phyloP scores from a whole-genome alignment of 2,888 invertebrate genomes.

The Caenorhabditis drosophilae region DNA sequence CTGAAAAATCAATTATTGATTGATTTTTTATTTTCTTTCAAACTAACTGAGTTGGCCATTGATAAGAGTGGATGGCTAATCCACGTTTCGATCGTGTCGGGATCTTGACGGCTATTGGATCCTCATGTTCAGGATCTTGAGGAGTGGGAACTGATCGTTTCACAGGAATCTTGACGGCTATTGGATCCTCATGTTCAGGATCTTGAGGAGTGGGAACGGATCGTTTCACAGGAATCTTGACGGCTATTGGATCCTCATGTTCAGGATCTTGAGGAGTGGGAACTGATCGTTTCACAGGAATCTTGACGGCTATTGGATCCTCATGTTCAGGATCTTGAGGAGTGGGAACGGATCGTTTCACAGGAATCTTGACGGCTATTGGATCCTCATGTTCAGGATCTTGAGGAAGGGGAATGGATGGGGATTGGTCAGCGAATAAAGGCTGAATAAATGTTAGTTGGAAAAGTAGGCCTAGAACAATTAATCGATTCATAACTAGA shows the following conservation, averaged over 20 bases:
- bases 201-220: conserved; percentile 9
- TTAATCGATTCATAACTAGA: conserved; percentile 28
- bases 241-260: conserved; percentile 4
- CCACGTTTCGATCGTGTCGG: conserved; percentile 30
- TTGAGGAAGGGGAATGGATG: background rate
- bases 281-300: conserved; percentile 3
- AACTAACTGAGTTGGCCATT: conserved; percentile 44
- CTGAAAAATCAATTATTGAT: conserved; percentile 18
- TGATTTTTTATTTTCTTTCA: background rate
- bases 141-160: conserved; percentile 27
- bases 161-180: conserved; percentile 30
- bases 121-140: conserved; percentile 17
- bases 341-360: conserved; percentile 6
- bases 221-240: conserved; percentile 4
- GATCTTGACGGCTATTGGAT: conserved; percentile 30
- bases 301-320: conserved; percentile 7
- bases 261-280: conserved; percentile 22
- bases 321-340: conserved; percentile 15
- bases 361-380: conserved; percentile 6
- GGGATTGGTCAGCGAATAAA: background rate
- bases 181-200: conserved; percentile 18
- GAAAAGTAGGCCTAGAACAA: background rate
- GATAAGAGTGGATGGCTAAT: conserved; percentile 44
- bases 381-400: conserved; percentile 17
- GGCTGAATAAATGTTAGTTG: background rate